Evolutionary conservation across 1,140 invertebrate species (phyloP), one percentile per base, ranked within the genome.

Genomic region (Penaeus indicus): DNA sequence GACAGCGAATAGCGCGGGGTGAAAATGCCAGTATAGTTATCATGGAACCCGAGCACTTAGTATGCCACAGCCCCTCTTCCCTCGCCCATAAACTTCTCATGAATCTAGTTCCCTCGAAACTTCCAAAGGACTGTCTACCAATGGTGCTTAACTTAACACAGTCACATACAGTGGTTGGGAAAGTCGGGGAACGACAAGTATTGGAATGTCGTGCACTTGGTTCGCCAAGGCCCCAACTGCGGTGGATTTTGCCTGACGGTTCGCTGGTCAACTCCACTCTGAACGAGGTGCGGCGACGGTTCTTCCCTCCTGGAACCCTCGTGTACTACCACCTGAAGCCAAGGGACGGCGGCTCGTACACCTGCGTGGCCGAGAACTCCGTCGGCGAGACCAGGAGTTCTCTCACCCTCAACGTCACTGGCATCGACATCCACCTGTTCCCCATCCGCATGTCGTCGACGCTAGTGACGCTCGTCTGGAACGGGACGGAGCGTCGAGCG

Each of bases 381-480:
- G 18, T 90, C 0, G 92, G 91, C 13, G 85, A 82, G 64, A 87
- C 85, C 2, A 60, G 72, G 16, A 62, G 91, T 1, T 92, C 82
- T 25, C 82, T 91, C 32, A 83, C 79, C 19, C 83, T 92, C 16
- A 86, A 78, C 38, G 92, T 93, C 13, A 91, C 90, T 47, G 92
- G 92, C 75, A 93, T 93, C 54, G 92, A 93, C 61, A 91, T 94
- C 13, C 90, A 92, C 32, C 89, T 94, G 21, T 91, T 93, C 86
- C 91, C 92, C 8, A 90, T 92, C 5, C 90, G 90, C 16, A 91
- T 93, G 5, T 91, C 93, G 7, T 92, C 92, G 63, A 93, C 92
- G 80, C 93, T 92, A 87, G 92, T 94, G 38, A 93, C 93, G 1
- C 91, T 94, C 22, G 92, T 93, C 4, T 93, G 93, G 93, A 93